Evolutionary conservation across 92 coral and sea anemone genomes (phyloP), one percentile per base, ranked within the genome.

Genomic region (Phenganax subtilis): DNA sequence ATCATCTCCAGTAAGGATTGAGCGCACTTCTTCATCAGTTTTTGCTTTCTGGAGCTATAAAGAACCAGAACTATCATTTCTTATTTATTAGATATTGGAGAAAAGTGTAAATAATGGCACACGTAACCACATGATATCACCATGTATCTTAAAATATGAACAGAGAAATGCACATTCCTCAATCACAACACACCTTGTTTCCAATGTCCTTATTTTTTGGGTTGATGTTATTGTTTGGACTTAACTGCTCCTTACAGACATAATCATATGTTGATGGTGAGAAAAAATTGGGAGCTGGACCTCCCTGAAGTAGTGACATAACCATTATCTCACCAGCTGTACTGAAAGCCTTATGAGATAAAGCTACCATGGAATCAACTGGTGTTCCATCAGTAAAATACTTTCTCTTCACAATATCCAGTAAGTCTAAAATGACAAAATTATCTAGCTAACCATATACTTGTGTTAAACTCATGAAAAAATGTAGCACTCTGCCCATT

Each of bases 231-330:
- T 59, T 59, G 65, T 59, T 25, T 59, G 65, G 65, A 59, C 65
- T 14, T 3, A 59, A 14, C 27, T 14, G 65, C 27, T 59, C 4
- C 27, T 25, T 59, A 25, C 65, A 14, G 16, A 59, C 3, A 25
- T 59, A 59, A 14, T 14, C 82, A 30, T 55, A 78, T 67, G 77
- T 51, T 10, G 75, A 80, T 37, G 82, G 76, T 64, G 84, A 71
- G 71, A 84, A 59, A 78, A 87, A 87, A 79, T 87, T 87, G 15
- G 89, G 89, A 12, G 89, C 89, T 44, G 89, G 87, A 31, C 87
- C 89, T 55, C 87, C 89, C 78, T 87, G 87, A 68, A 87, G 64
- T 30, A 87, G 17, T 14, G 87, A 87, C 89, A 87, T 87, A n/a
- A 72, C 84, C 77, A 72, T 87, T 60, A 61, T 70, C 80, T 54